Percentiles rank a stretch among this genome's conserved stretches.
Evolutionary conservation across 2,888 invertebrate species (phyloP).

Genomic region (Drosophila pseudotalamancana): DNA sequence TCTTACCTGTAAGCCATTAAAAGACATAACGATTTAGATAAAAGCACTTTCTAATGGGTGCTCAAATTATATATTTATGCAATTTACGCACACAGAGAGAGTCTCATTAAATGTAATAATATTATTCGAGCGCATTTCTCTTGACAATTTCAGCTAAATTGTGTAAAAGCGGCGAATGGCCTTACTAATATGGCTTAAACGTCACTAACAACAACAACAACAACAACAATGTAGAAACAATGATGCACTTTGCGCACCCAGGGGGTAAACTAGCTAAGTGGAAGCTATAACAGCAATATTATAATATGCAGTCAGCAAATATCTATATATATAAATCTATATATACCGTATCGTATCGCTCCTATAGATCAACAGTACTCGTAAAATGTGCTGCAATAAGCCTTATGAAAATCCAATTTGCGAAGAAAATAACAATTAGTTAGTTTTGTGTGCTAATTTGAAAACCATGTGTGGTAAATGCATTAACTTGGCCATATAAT

Average conservation of each 20-base stretch:
- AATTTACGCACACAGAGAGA: not conserved
- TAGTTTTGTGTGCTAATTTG: constrained; percentile 59
- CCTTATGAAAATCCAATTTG: constrained; percentile 75
- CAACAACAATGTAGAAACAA: constrained; percentile 16
- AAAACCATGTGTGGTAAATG: constrained; percentile 65
- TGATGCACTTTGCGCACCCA: constrained; percentile 27
- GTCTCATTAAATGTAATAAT: constrained; percentile 34
- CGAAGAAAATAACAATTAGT: constrained; percentile 75
- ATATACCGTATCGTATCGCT: constrained; percentile 9
- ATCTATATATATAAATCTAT: constrained; percentile 6
- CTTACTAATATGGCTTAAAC: constrained; percentile 24
- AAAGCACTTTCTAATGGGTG: constrained; percentile 9
- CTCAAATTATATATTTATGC: constrained; percentile 6
- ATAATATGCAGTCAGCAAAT: constrained; percentile 18
- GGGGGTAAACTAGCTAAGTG: constrained; percentile 14
- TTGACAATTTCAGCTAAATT: constrained; percentile 27
- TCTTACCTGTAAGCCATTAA: constrained; percentile 12
- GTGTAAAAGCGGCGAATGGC: constrained; percentile 6
- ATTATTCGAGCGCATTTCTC: constrained; percentile 26
- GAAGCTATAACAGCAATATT: constrained; percentile 40
- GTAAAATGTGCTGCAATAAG: constrained; percentile 50
- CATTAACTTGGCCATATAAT: constrained; percentile 69
- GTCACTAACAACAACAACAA: too few species aligned
- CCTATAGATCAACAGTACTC: constrained; percentile 32
- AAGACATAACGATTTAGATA: constrained; percentile 24